Evolutionary conservation across 1,140 invertebrate genomes (phyloP).

Genomic region (Orius laevigatus): DNA sequence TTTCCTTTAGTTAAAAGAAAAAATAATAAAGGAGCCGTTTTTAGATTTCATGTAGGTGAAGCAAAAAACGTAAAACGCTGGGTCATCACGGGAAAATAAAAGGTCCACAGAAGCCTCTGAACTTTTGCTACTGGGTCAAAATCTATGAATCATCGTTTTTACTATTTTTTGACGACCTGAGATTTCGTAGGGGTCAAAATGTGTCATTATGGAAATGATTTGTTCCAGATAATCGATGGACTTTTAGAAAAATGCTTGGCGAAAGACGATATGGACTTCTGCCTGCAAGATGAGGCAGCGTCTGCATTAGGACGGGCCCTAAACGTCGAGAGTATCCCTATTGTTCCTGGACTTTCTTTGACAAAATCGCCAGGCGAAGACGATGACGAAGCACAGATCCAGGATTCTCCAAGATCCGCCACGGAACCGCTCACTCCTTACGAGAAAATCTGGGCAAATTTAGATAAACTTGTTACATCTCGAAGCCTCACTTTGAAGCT

Average conservation of each 20-base stretch:
- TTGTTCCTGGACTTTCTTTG: not conserved
- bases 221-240: not conserved
- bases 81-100: too few relatives aligned
- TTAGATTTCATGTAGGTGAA: too few relatives aligned
- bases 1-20: too few relatives aligned
- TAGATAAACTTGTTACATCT: conserved; percentile 1
- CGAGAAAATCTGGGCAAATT: conserved; percentile 3
- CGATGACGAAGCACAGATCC: not conserved
- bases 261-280: not conserved
- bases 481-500: not conserved
- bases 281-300: conserved; percentile 5
- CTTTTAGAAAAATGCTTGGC: conserved; percentile 7
- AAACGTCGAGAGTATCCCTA: not conserved
- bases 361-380: not conserved
- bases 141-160: too few relatives aligned
- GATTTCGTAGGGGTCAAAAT: too few relatives aligned
- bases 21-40: too few relatives aligned
- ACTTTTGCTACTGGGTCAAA: too few relatives aligned
- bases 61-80: too few relatives aligned
- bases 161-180: too few relatives aligned
- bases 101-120: too few relatives aligned
- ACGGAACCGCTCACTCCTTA: not conserved
- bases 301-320: not conserved
- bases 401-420: not conserved
- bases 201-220: too few relatives aligned